Percentiles rank a stretch among this genome's conserved stretches.
These are phyloP conservation scores for Fratercula arctica DNA, from an alignment of 2,797 vertebrate genomes.

Conservation along the genomic window DNA sequence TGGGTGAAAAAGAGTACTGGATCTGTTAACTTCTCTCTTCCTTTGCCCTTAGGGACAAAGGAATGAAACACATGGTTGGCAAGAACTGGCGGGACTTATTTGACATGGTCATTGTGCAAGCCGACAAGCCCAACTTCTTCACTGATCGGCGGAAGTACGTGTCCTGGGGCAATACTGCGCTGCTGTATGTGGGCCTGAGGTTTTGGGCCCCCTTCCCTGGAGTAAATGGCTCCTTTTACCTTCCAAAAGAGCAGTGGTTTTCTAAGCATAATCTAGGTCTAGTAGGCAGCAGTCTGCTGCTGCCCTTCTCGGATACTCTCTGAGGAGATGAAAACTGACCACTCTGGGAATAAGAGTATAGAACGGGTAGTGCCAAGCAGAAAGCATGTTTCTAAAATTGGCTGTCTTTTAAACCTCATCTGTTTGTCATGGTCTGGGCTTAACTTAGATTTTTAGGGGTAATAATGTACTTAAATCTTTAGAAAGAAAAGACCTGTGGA, in stretches of 20 bases:
- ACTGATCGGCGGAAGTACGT: conserved; percentile 81
- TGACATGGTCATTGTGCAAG: conserved; percentile 82
- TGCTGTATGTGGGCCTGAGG: not conserved
- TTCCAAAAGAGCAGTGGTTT: not conserved
- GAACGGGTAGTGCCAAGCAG: not conserved
- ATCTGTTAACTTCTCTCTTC: not conserved
- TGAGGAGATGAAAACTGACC: not conserved
- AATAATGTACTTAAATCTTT: not conserved
- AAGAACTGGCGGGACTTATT: conserved; percentile 83
- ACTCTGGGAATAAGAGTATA: not conserved
- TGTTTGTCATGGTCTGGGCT: not conserved
- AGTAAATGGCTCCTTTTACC: not conserved
- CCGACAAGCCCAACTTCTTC: conserved; percentile 84
- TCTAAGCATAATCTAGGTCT: not conserved
- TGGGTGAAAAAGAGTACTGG: not conserved
- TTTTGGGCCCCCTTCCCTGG: not conserved
- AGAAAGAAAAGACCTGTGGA: not conserved
- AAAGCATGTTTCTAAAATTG: not conserved
- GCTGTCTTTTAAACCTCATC: not conserved
- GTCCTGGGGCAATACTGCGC: not conserved
- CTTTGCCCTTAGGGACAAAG: conserved; percentile 76
- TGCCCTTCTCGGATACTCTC: not conserved
- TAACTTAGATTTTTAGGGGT: not conserved
- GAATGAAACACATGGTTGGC: conserved; percentile 85
- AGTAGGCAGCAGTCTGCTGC: not conserved